These are phyloP conservation scores for Acanthis flammea DNA, from an alignment of 2,797 vertebrate genomes.

Conservation along the genomic window DNA sequence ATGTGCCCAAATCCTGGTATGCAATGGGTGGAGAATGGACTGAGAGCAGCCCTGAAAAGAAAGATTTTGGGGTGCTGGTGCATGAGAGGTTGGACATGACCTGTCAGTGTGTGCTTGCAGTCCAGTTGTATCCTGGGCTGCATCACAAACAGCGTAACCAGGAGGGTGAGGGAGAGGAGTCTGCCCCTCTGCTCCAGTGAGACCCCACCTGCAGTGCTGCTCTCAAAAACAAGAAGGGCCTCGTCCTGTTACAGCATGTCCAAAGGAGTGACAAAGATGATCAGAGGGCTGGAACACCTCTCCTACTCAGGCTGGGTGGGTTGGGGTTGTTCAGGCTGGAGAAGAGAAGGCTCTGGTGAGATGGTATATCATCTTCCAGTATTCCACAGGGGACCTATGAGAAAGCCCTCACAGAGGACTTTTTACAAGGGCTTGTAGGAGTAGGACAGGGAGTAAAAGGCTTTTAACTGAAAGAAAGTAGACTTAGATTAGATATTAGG, in stretches of 20 bases:
- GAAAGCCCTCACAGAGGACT: too few species aligned
- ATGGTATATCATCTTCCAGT: fast-evolving
- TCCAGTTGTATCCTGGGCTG: not conserved
- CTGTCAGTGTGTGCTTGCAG: not conserved
- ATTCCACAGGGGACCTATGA: fast-evolving
- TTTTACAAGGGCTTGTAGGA: not conserved
- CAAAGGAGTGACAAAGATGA: too few species aligned
- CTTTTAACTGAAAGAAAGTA: not conserved
- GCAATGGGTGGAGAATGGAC: not conserved
- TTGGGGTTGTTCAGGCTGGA: not conserved
- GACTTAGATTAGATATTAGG: not conserved
- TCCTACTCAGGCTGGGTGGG: not conserved
- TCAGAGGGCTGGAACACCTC: not conserved
- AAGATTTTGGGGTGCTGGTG: not conserved
- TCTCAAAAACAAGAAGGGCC: too few species aligned
- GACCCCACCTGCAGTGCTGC: not conserved
- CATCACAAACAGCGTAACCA: fast-evolving
- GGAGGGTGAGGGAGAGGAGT: not conserved
- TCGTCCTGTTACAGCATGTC: not conserved
- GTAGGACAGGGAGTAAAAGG: not conserved
- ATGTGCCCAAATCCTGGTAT: not conserved
- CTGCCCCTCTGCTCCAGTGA: fast-evolving
- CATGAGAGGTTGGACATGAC: not conserved
- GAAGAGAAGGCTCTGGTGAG: not conserved
- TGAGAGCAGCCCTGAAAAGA: not conserved